Base-by-base conservation (phyloP, 2,113 vertebrate genomes). In the Loxodonta africana region DNA sequence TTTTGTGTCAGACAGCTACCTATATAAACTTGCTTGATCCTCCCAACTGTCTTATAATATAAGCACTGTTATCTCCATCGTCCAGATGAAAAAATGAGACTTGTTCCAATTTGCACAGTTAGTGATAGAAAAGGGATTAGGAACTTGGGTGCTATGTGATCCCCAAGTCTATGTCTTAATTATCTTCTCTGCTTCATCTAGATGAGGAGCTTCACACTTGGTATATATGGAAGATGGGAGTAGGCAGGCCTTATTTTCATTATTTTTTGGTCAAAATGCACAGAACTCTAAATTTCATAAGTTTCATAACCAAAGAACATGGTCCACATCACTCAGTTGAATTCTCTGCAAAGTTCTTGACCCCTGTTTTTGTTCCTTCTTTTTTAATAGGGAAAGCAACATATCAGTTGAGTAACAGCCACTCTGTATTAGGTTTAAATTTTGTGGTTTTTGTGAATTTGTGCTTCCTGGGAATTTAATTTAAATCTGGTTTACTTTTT, bases 301-400 rank as follows among this genome's bases (percentile, higher is more conserved):
- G 15, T 76, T 94, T 97, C 71, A 81, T 76, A 87, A 80, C 63
- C 84, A 92, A 1, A 82, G 78, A 93, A 73, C 51, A 74, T 60
- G 77, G 81, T 33, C 20, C 73, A 44, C 7, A 26, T 8, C 33
- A 73, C n/a, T 63, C 46, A 73, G 53, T 33, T 74, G 15, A 95
- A 91, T 86, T 96, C 48, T 92, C 90, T 93, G 57, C 44, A 51
- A 51, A 53, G 20, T 63, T 93, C 46, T 93, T 81, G 77, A 94
- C 23, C 73, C 91, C 67, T 95, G 91, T 91, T 94, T 96, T 92
- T 80, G 81, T 96, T 96, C 81, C 62, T 51, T 89, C 21, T 71
- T 88, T 51, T 87, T 84, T 51, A 91, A 82, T 5, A 89, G 67
- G 91, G 30, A 88, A 94, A 84, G 67, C 89, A 51, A 87, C 28